A percentile compares a stretch with the other conserved stretches of the same genome.
phyloP scores from a whole-genome alignment of 2,113 vertebrate species.

The Machaerirhynchus nigripectus region DNA sequence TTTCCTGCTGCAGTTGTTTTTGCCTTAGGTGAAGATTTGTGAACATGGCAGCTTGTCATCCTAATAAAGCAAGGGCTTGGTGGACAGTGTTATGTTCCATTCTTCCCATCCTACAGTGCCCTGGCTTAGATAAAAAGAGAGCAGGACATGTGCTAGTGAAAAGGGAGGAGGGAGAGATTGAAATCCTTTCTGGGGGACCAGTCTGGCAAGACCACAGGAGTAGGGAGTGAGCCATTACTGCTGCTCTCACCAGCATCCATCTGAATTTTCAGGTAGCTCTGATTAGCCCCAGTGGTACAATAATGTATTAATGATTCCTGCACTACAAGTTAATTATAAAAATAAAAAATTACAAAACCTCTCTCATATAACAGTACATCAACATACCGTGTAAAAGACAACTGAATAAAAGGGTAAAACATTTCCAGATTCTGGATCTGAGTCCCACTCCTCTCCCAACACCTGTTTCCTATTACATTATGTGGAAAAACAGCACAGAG shows the following conservation, averaged over 20 bases:
- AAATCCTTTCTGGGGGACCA: background rate
- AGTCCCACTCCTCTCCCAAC: background rate
- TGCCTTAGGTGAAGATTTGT: background rate
- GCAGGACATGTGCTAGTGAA: background rate
- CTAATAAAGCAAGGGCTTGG: background rate
- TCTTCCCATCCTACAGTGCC: background rate
- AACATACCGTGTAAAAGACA: background rate
- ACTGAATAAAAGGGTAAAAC: background rate
- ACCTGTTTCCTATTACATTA: background rate
- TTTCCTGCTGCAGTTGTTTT: background rate
- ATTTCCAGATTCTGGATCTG: background rate
- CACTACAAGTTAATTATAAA: background rate
- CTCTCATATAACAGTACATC: background rate
- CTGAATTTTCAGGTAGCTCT: background rate
- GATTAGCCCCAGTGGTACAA: background rate
- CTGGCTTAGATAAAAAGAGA: background rate
- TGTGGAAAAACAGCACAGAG: background rate
- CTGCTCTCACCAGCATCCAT: background rate
- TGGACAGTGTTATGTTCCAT: background rate
- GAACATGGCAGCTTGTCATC: background rate
- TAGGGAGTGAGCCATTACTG: background rate
- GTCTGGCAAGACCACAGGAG: background rate
- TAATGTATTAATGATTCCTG: background rate
- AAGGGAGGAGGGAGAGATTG: background rate
- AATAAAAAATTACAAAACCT: conserved; percentile 29